A percentile compares a stretch with the other conserved stretches of the same genome.
These are phyloP conservation scores for Lanius ludovicianus DNA, from an alignment of 2,113 vertebrate genomes.

Conservation along the genomic window DNA sequence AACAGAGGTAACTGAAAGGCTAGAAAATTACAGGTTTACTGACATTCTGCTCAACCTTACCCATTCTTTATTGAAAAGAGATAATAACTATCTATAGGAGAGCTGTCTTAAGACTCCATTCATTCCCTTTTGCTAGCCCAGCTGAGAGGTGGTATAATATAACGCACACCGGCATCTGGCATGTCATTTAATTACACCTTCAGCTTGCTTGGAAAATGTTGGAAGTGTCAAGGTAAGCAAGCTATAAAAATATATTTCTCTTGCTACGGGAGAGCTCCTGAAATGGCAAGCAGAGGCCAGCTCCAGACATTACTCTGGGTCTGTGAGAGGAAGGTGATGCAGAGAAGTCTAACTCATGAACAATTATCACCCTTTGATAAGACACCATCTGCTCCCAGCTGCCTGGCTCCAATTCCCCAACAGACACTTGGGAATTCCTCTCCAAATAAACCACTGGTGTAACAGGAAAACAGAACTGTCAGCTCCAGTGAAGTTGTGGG, in stretches of 20 bases:
- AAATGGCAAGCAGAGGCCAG: background rate
- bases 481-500: background rate
- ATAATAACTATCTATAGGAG: conserved; percentile 55
- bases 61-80: conserved; percentile 60
- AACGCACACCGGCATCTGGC: conserved; percentile 29
- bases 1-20: conserved; percentile 51
- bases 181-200: conserved; percentile 53
- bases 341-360: background rate
- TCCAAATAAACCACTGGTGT: background rate
- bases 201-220: conserved; percentile 27
- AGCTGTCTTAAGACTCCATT: conserved; percentile 56
- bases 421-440: background rate
- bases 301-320: background rate
- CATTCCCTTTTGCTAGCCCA: conserved; percentile 18
- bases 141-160: conserved; percentile 21
- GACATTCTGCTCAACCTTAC: conserved; percentile 53
- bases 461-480: background rate
- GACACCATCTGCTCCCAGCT: conserved; percentile 2
- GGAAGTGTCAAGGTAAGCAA: conserved; percentile 58
- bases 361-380: background rate
- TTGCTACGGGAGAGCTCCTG: background rate
- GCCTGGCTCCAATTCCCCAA: background rate
- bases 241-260: conserved; percentile 30
- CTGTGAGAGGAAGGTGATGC: background rate
- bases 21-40: conserved; percentile 66